phyloP scores from a whole-genome alignment of 2,888 invertebrate genomes.

The Drosophila quinaria region DNA sequence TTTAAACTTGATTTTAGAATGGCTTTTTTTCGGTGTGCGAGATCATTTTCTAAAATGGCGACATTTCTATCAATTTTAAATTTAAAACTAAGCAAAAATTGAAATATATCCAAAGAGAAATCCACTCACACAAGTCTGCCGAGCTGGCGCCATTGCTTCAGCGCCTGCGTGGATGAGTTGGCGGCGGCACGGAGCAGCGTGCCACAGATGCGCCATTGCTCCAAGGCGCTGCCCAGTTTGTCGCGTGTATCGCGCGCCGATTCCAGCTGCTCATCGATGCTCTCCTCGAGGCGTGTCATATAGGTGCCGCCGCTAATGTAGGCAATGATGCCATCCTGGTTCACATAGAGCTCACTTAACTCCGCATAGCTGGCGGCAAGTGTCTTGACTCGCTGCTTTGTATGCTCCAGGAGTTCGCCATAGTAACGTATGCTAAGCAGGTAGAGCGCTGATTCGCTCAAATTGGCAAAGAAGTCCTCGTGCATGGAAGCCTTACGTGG shows the following conservation, averaged over 20 bases:
- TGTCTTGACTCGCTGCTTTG: constrained; percentile 78
- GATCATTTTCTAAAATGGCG: too few species aligned
- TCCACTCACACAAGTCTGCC: constrained; percentile 69
- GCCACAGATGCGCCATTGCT: constrained; percentile 85
- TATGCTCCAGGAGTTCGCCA: constrained; percentile 83
- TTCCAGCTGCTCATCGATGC: constrained; percentile 83
- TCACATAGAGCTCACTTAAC: constrained; percentile 83
- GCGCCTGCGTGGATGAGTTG: constrained; percentile 81
- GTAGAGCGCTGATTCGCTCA: constrained; percentile 83
- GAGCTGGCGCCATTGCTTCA: constrained; percentile 82
- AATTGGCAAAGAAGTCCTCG: constrained; percentile 85
- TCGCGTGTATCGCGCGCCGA: constrained; percentile 83
- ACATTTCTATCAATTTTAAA: not conserved
- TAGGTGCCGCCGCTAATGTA: constrained; percentile 85
- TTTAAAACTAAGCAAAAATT: too few species aligned
- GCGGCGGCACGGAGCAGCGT: constrained; percentile 82
- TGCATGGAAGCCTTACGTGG: constrained; percentile 84
- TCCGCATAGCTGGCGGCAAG: constrained; percentile 79
- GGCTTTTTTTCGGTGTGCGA: too few species aligned
- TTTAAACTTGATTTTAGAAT: too few species aligned
- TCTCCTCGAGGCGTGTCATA: constrained; percentile 84
- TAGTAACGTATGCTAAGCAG: constrained; percentile 79
- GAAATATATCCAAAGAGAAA: too few species aligned
- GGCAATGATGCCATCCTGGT: constrained; percentile 85
- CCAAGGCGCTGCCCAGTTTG: constrained; percentile 84